phyloP scores from a whole-genome alignment of 2,888 invertebrate species.

The Drosophila antonietae region DNA sequence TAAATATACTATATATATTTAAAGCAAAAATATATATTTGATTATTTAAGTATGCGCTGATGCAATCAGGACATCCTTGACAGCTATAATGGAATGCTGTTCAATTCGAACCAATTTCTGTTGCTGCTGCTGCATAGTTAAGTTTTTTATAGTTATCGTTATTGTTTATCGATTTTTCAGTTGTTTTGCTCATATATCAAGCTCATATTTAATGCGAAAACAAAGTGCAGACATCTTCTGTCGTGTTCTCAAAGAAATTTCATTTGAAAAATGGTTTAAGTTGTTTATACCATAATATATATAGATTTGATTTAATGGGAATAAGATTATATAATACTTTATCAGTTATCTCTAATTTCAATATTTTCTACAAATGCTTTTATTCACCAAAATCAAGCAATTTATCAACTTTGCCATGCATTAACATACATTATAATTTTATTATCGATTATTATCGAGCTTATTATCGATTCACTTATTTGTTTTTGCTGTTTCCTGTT shows the following conservation, averaged over 20 bases:
- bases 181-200: background rate
- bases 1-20: background rate
- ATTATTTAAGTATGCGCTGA: slow-evolving; percentile 1
- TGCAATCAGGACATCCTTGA: slow-evolving; percentile 9
- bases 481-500: rapidly evolving
- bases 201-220: background rate
- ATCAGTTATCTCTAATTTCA: too few species aligned
- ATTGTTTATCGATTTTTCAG: background rate
- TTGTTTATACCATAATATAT: background rate
- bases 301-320: background rate
- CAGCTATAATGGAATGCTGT: slow-evolving; percentile 14
- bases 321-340: background rate
- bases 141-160: background rate
- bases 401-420: background rate
- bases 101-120: background rate
- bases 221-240: background rate
- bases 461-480: background rate
- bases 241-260: too few species aligned
- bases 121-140: background rate
- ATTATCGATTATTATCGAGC: background rate
- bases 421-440: background rate
- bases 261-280: background rate
- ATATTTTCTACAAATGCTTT: too few species aligned
- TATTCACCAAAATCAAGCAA: background rate
- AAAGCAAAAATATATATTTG: slow-evolving; percentile 5